Conservation (phyloP, 1,140 invertebrate species). For the Vanessa atalanta region DNA sequence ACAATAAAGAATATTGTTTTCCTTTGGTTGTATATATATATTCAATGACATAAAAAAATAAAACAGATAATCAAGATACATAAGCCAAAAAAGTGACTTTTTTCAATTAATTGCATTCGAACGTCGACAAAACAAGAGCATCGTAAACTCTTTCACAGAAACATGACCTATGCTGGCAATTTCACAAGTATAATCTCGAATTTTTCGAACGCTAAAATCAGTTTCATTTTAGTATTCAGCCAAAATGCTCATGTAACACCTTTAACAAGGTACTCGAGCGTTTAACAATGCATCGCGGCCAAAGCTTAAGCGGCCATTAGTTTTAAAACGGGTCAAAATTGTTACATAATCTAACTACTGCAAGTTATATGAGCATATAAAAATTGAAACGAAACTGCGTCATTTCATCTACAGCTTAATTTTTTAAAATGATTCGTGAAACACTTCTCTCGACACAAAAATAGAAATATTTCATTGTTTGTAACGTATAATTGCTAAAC, state of each 20-base stretch:
- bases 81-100: too few species aligned
- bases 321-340: conserved; percentile 41
- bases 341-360: conserved; percentile 19
- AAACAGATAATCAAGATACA: too few species aligned
- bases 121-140: neutral
- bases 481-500: too few species aligned
- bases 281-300: conserved; percentile 23
- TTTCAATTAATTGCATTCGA: too few species aligned
- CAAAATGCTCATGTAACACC: conserved; percentile 27
- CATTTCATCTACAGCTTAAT: too few species aligned
- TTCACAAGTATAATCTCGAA: neutral
- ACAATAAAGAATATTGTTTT: too few species aligned
- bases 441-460: too few species aligned
- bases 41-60: too few species aligned
- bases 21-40: too few species aligned
- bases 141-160: neutral
- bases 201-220: conserved; percentile 1
- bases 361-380: neutral
- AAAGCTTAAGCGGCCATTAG: conserved; percentile 40
- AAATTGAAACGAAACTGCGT: neutral
- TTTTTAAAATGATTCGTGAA: too few species aligned
- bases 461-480: too few species aligned
- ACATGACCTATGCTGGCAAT: neutral
- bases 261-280: conserved; percentile 31
- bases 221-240: conserved; percentile 8